phyloP scores from a whole-genome alignment of 2,113 vertebrate genomes.

The Bombycilla garrulus region DNA sequence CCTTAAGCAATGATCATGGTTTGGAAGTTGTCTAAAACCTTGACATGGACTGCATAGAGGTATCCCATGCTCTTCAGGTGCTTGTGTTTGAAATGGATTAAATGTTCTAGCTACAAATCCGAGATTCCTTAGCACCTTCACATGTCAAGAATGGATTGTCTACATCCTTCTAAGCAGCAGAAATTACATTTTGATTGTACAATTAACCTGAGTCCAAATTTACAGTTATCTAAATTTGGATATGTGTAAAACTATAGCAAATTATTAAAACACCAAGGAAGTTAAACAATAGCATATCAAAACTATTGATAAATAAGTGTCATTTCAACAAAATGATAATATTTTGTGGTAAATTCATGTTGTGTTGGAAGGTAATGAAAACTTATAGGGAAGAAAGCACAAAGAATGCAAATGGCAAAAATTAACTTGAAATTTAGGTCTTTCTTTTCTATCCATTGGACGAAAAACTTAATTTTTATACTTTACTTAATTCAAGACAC shows the following conservation, averaged over 20 bases:
- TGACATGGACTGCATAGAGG: not conserved
- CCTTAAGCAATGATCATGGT: rapidly evolving
- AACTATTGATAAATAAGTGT: not conserved
- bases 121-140: not conserved
- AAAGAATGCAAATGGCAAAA: not conserved
- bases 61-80: not conserved
- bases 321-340: not conserved
- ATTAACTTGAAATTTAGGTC: not conserved
- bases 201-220: not conserved
- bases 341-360: not conserved
- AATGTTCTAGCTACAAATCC: not conserved
- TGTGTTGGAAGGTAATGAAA: not conserved
- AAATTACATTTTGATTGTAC: rapidly evolving
- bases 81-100: not conserved
- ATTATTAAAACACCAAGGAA: not conserved
- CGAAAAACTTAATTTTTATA: not conserved
- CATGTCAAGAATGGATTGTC: not conserved
- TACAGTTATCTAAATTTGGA: not conserved
- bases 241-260: not conserved
- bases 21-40: not conserved
- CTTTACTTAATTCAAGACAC: not conserved
- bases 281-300: not conserved
- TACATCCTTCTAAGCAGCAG: not conserved
- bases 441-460: not conserved
- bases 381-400: not conserved